Percentiles rank a stretch among this genome's conserved stretches.
phyloP scores from a whole-genome alignment of 2,113 vertebrate genomes.

The Sapajus apella region DNA sequence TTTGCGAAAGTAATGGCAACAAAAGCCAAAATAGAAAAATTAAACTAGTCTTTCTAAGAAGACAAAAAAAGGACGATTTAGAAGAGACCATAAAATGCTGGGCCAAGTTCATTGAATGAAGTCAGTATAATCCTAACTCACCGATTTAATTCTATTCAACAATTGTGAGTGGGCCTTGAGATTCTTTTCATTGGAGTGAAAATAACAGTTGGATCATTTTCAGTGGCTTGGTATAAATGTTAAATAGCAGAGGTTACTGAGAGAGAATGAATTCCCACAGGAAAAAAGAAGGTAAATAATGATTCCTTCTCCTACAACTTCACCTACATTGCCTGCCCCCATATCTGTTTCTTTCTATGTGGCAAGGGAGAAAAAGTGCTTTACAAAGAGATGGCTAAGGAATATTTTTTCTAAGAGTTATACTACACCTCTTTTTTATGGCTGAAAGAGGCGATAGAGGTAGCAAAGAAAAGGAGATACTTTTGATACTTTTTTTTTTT shows the following conservation, averaged over 20 bases:
- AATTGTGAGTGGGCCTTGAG: constrained; percentile 2
- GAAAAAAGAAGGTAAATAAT: neutral
- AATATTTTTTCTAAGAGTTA: neutral
- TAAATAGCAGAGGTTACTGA: constrained; percentile 8
- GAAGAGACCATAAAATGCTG: constrained; percentile 24
- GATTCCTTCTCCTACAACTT: neutral
- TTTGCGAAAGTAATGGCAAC: too few species aligned
- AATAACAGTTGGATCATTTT: constrained; percentile 41
- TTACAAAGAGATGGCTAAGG: neutral
- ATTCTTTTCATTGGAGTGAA: neutral
- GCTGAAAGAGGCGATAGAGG: too few species aligned
- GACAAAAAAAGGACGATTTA: constrained; percentile 9
- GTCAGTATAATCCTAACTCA: neutral
- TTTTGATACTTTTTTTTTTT: neutral
- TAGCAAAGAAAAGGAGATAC: neutral
- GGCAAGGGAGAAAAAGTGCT: neutral
- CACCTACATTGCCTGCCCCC: neutral
- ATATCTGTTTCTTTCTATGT: neutral
- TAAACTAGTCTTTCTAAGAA: neutral
- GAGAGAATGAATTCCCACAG: neutral
- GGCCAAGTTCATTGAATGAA: neutral
- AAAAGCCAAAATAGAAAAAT: too few species aligned
- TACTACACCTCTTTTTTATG: neutral
- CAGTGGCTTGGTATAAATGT: neutral
- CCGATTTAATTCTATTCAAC: neutral